Percentiles rank a stretch among this genome's conserved stretches.
These are phyloP conservation scores for Spilarctia lutea DNA, from an alignment of 2,888 invertebrate genomes.

Conservation along the genomic window DNA sequence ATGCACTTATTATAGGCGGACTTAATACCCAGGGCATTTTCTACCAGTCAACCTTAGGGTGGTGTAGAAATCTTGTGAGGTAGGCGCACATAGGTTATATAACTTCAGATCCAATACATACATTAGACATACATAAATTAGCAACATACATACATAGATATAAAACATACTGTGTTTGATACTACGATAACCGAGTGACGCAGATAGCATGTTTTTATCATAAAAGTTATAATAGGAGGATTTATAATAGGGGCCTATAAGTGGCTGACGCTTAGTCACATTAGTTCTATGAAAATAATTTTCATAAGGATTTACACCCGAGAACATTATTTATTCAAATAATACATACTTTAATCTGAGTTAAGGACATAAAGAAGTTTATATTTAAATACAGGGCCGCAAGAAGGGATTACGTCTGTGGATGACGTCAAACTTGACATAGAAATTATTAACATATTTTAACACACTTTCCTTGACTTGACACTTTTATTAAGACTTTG, in stretches of 20 bases:
- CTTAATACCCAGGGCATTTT: too few relatives aligned
- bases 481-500: not conserved
- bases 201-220: too few relatives aligned
- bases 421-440: not conserved
- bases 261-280: not conserved
- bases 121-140: too few relatives aligned
- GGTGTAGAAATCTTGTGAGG: too few relatives aligned
- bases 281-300: not conserved
- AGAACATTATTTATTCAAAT: not conserved
- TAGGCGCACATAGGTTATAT: too few relatives aligned
- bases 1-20: too few relatives aligned
- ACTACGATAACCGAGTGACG: too few relatives aligned
- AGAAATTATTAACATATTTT: not conserved
- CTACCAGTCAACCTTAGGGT: too few relatives aligned
- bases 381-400: not conserved
- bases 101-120: too few relatives aligned
- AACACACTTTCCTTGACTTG: not conserved
- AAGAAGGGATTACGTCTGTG: not conserved
- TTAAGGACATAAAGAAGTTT: not conserved
- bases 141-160: too few relatives aligned
- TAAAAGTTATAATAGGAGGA: too few relatives aligned
- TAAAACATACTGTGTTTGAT: too few relatives aligned
- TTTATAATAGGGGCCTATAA: not conserved
- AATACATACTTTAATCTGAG: not conserved
- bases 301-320: not conserved